A percentile compares a stretch with the other conserved stretches of the same genome.
Evolutionary conservation across 2,797 vertebrate genomes (phyloP).

Genomic region (Psittacula echo): DNA sequence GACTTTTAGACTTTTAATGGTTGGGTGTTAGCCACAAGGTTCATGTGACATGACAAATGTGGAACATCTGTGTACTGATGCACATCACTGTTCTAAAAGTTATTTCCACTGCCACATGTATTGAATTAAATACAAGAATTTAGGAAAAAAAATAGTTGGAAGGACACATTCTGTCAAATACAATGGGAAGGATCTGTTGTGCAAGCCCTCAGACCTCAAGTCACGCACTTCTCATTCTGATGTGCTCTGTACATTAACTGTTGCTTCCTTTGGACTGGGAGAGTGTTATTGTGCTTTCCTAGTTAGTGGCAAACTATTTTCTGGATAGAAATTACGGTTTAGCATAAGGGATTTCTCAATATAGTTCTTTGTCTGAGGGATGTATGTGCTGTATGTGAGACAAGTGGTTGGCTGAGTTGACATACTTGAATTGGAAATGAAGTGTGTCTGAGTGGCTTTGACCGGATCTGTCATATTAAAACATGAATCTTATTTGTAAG

Average conservation of each 20-base stretch:
- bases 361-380: not conserved
- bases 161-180: constrained; percentile 22
- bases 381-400: not conserved
- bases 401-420: not conserved
- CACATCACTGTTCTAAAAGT: constrained; percentile 39
- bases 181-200: constrained; percentile 25
- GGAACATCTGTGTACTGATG: constrained; percentile 65
- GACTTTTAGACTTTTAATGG: constrained; percentile 19
- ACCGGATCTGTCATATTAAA: not conserved
- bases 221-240: not conserved
- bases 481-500: not conserved
- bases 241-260: not conserved
- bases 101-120: constrained; percentile 38
- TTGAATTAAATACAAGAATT: constrained; percentile 61
- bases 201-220: not conserved
- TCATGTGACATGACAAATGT: constrained; percentile 61
- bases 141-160: constrained; percentile 30
- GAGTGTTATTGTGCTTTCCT: not conserved
- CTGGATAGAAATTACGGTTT: not conserved
- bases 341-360: not conserved
- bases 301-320: not conserved
- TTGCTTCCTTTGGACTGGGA: not conserved
- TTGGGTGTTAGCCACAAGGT: constrained; percentile 43
- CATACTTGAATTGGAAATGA: not conserved
- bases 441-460: not conserved